Percentiles rank a stretch among this genome's conserved stretches.
These are phyloP conservation scores for Pitangus sulphuratus DNA, from an alignment of 2,797 vertebrate genomes.

Conservation along the genomic window DNA sequence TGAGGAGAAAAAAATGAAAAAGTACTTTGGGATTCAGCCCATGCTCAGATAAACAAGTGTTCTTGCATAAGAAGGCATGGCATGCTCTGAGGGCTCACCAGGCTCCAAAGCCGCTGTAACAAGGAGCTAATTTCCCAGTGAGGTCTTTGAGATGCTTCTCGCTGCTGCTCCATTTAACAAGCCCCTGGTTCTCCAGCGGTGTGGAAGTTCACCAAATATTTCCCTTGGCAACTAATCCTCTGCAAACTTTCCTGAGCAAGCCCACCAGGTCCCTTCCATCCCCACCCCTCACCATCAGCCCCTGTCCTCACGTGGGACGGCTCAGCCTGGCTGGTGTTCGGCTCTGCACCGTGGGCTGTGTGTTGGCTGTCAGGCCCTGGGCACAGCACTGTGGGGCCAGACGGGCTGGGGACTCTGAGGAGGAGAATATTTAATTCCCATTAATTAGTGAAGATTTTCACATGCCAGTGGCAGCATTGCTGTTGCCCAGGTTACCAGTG, in stretches of 20 bases:
- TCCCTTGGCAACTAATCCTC: slow-evolving; percentile 47
- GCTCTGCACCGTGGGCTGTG: not conserved
- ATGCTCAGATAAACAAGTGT: slow-evolving; percentile 30
- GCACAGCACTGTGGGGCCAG: not conserved
- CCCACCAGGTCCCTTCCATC: not conserved
- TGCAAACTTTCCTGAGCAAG: not conserved
- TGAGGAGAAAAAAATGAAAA: not conserved
- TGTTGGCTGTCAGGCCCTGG: not conserved
- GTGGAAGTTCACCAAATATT: not conserved
- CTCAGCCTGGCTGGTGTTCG: not conserved
- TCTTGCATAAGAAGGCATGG: slow-evolving; percentile 16
- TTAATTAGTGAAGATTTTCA: not conserved
- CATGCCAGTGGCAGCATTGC: not conserved
- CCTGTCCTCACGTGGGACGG: not conserved
- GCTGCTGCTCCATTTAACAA: slow-evolving; percentile 1
- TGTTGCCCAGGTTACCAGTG: slow-evolving; percentile 13
- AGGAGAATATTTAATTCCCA: not conserved
- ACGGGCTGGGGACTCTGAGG: not conserved
- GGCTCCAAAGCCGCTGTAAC: not conserved
- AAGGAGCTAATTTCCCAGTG: slow-evolving; percentile 37
- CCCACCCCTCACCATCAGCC: not conserved
- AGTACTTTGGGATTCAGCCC: slow-evolving; percentile 57
- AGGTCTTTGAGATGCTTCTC: slow-evolving; percentile 13
- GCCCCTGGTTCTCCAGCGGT: not conserved
- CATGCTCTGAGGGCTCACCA: not conserved